Percentiles rank a stretch among this genome's conserved stretches.
phyloP scores from a whole-genome alignment of 2,797 vertebrate genomes.

The Myotis vivesi region DNA sequence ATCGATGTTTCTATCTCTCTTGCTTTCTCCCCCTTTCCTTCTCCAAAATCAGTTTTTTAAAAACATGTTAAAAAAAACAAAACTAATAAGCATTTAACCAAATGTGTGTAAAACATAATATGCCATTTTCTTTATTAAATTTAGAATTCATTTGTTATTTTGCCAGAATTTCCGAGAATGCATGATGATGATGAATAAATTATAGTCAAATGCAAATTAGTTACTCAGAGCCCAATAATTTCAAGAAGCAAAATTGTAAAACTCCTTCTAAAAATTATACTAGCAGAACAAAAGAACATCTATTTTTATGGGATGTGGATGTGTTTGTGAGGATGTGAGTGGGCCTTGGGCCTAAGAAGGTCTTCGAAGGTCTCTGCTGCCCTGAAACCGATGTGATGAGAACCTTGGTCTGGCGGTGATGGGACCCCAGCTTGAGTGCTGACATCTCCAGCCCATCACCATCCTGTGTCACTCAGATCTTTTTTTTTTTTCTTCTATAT shows the following conservation, averaged over 20 bases:
- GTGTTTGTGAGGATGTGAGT: background rate
- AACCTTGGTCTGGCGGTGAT: background rate
- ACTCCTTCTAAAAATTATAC: constrained; percentile 5
- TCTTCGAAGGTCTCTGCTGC: background rate
- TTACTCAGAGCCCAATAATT: constrained; percentile 34
- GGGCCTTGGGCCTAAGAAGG: background rate
- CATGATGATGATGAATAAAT: background rate
- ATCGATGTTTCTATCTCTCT: background rate
- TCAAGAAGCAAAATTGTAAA: constrained; percentile 24
- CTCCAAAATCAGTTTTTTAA: background rate
- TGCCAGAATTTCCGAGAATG: constrained; percentile 37
- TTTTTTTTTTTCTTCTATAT: no score
- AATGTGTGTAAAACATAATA: constrained; percentile 4
- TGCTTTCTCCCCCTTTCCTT: background rate
- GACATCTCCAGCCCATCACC: background rate
- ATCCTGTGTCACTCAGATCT: background rate
- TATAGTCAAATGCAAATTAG: constrained; percentile 24
- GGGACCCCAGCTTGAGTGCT: background rate
- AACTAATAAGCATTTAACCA: background rate
- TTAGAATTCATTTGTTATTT: constrained; percentile 28
- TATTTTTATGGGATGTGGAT: background rate
- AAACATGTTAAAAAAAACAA: background rate
- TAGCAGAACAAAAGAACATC: background rate
- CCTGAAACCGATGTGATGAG: background rate
- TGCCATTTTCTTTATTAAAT: constrained; percentile 45